Percentiles rank a stretch among this genome's conserved stretches.
Conservation (phyloP, 2,888 invertebrate species). For the Athrips mouffetella region DNA sequence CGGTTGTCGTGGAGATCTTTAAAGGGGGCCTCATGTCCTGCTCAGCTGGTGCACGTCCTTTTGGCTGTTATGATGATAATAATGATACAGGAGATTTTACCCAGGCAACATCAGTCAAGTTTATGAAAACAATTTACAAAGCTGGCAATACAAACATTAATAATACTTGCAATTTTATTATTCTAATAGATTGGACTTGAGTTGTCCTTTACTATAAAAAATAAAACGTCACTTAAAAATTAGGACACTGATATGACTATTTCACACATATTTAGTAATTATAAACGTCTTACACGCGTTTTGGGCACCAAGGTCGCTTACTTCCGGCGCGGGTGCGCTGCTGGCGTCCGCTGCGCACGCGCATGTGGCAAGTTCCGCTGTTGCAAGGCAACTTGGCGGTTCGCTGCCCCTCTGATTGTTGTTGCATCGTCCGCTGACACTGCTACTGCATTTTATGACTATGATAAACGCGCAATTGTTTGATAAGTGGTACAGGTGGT, state of each 20-base stretch:
- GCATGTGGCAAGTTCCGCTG: constrained; percentile 65
- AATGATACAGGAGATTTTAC: too few species aligned
- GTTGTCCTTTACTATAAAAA: too few species aligned
- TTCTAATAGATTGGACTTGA: too few species aligned
- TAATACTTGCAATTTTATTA: too few species aligned
- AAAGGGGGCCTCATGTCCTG: too few species aligned
- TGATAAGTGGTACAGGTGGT: background rate
- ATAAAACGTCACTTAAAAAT: background rate
- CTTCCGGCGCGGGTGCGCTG: constrained; percentile 63
- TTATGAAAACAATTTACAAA: too few species aligned
- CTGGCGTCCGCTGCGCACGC: constrained; percentile 43
- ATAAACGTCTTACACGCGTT: constrained; percentile 28
- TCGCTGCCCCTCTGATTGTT: constrained; percentile 56
- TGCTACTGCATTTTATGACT: constrained; percentile 39
- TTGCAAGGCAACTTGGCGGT: constrained; percentile 53
- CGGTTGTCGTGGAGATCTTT: too few species aligned
- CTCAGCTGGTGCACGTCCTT: too few species aligned
- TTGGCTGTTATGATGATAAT: too few species aligned
- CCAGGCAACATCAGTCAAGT: too few species aligned
- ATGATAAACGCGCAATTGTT: constrained; percentile 20
- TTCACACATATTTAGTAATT: background rate
- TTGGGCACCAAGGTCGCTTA: constrained; percentile 60
- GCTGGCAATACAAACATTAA: too few species aligned
- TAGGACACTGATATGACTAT: background rate
- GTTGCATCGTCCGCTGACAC: constrained; percentile 39